These are phyloP conservation scores for Drosophila lowei DNA, from an alignment of 1,140 invertebrate species.

Conservation along the genomic window DNA sequence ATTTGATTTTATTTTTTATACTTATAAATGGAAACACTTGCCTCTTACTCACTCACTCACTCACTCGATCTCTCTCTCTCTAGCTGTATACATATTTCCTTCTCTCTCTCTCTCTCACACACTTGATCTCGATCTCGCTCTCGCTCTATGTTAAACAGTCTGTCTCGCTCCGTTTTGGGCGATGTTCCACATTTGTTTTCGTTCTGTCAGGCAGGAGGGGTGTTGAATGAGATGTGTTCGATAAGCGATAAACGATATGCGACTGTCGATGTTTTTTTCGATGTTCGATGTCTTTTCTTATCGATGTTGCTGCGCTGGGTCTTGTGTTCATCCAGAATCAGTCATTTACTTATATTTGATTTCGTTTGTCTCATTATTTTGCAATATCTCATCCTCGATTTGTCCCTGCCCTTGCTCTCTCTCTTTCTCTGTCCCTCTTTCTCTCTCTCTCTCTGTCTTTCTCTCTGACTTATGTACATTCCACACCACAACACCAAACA, in stretches of 20 bases:
- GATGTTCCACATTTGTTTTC: conserved; percentile 25
- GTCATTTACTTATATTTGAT: conserved; percentile 22
- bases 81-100: conserved; percentile 39
- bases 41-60: conserved; percentile 50
- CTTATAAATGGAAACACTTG: conserved; percentile 53
- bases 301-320: conserved; percentile 47
- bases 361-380: conserved; percentile 46
- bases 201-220: conserved; percentile 74
- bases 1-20: conserved; percentile 52
- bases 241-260: conserved; percentile 38
- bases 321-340: conserved; percentile 28
- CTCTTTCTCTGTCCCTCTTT: conserved; percentile 7
- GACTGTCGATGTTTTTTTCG: conserved; percentile 24
- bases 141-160: conserved; percentile 34
- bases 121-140: conserved; percentile 22
- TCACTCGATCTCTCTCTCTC: conserved; percentile 35
- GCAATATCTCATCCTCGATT: conserved; percentile 36
- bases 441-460: conserved; percentile 12
- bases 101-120: conserved; percentile 30
- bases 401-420: conserved; percentile 6
- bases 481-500: conserved; percentile 28
- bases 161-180: conserved; percentile 17
- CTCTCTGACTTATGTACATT: conserved; percentile 42
- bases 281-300: conserved; percentile 42
- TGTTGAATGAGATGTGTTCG: conserved; percentile 76